Conservation (phyloP, 2,888 invertebrate genomes). For the Elegia similella region DNA sequence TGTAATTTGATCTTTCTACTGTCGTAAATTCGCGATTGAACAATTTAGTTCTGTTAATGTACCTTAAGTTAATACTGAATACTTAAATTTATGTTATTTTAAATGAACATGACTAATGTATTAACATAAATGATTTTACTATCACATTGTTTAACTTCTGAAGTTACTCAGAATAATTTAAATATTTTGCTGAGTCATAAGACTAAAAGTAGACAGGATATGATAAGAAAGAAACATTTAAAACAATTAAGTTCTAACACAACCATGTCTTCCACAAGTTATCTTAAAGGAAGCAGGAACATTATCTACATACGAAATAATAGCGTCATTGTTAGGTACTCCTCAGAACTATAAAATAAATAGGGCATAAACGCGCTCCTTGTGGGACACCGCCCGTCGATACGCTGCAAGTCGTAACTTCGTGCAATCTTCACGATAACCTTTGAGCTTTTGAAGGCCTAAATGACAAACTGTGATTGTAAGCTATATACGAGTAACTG, state of each 20-base stretch:
- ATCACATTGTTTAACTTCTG: not conserved
- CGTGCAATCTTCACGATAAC: slow-evolving; percentile 52
- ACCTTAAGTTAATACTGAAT: not conserved
- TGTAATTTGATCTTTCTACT: slow-evolving; percentile 7
- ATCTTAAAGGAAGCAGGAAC: slow-evolving; percentile 16
- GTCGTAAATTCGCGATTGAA: slow-evolving; percentile 4
- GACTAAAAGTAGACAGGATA: not conserved
- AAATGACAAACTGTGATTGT: slow-evolving; percentile 41
- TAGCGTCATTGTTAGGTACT: slow-evolving; percentile 24
- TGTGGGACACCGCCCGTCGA: slow-evolving; percentile 32
- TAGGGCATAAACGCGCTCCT: slow-evolving; percentile 29
- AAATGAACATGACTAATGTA: not conserved
- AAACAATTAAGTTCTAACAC: slow-evolving; percentile 14
- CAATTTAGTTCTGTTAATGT: not conserved
- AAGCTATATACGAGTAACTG: slow-evolving; percentile 32
- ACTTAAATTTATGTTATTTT: not conserved
- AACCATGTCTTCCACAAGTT: not conserved
- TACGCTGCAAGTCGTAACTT: slow-evolving; percentile 31
- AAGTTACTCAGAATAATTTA: not conserved
- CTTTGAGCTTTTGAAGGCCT: slow-evolving; percentile 45
- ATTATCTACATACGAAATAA: slow-evolving; percentile 9
- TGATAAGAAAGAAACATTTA: slow-evolving; percentile 5
- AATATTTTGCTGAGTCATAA: not conserved
- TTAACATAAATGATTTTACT: not conserved
- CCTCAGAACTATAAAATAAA: slow-evolving; percentile 18